These are phyloP conservation scores for Ptiloglossa arizonensis DNA, from an alignment of 1,140 invertebrate species.

Conservation along the genomic window DNA sequence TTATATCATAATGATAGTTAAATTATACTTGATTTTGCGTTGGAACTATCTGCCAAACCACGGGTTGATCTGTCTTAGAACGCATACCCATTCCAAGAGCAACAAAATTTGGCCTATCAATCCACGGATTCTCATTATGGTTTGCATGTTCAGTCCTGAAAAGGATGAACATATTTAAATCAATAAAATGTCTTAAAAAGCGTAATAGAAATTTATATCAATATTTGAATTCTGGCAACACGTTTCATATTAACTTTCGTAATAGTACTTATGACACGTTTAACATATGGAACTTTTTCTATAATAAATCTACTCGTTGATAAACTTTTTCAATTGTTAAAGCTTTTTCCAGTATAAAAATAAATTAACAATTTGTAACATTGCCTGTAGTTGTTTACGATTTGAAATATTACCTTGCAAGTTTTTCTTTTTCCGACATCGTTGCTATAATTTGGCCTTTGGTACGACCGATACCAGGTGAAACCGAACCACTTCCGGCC, in stretches of 20 bases:
- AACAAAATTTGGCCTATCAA: slow-evolving; percentile 61
- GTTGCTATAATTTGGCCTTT: slow-evolving; percentile 72
- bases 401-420: slow-evolving; percentile 56
- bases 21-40: slow-evolving; percentile 57
- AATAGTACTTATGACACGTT: no score
- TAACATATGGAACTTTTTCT: no score
- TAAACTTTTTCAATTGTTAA: no score
- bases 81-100: slow-evolving; percentile 64
- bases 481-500: slow-evolving; percentile 84
- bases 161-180: slow-evolving; percentile 31
- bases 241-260: no score
- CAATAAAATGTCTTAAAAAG: not conserved
- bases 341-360: not conserved
- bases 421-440: slow-evolving; percentile 62
- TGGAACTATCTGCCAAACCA: slow-evolving; percentile 69
- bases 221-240: no score
- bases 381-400: not conserved
- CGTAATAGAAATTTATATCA: no score
- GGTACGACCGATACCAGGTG: slow-evolving; percentile 79
- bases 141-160: slow-evolving; percentile 49
- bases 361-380: not conserved
- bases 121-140: slow-evolving; percentile 51
- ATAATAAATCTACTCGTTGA: no score
- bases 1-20: no score
- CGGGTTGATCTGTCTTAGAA: slow-evolving; percentile 57